phyloP scores from a whole-genome alignment of 1,140 invertebrate genomes.

The Drosophila paulistorum region DNA sequence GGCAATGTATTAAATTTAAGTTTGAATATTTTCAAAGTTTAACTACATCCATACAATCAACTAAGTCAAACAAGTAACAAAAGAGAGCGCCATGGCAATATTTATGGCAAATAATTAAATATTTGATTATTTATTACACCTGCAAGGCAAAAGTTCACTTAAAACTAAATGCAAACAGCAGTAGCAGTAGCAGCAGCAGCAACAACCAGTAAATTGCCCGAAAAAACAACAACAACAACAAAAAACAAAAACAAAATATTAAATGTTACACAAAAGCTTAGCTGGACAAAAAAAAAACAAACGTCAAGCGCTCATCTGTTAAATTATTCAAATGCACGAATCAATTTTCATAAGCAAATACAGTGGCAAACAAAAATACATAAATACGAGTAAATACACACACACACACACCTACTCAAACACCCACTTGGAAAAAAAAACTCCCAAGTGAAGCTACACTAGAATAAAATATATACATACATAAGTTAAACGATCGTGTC shows the following conservation, averaged over 20 bases:
- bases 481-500: too few species aligned
- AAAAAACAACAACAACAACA: background rate
- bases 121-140: constrained; percentile 68
- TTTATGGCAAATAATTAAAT: constrained; percentile 68
- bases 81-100: constrained; percentile 21
- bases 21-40: constrained; percentile 42
- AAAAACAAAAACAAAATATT: constrained; percentile 23
- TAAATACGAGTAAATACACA: background rate
- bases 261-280: constrained; percentile 40
- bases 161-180: constrained; percentile 54
- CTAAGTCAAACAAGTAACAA: constrained; percentile 24
- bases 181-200: background rate
- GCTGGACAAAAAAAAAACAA: constrained; percentile 37
- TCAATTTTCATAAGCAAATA: constrained; percentile 74
- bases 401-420: background rate
- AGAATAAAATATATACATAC: background rate
- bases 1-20: constrained; percentile 26
- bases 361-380: constrained; percentile 26
- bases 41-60: constrained; percentile 33
- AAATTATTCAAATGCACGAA: constrained; percentile 75
- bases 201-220: background rate
- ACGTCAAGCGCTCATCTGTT: constrained; percentile 33
- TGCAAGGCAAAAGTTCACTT: constrained; percentile 52
- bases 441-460: background rate
- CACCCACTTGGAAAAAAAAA: background rate